phyloP scores from a whole-genome alignment of 2,113 vertebrate genomes.

The Clarias magur region DNA sequence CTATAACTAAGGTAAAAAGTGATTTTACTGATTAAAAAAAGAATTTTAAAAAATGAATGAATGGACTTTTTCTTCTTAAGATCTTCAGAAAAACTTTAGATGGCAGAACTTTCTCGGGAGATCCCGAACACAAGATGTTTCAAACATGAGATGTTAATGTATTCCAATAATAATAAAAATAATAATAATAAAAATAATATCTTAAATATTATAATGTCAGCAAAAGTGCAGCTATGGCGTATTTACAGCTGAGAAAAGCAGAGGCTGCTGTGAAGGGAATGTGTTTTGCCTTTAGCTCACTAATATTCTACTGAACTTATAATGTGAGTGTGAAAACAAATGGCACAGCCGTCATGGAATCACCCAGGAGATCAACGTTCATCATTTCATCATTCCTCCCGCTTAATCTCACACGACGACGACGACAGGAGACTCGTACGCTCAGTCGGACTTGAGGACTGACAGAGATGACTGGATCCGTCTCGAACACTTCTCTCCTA shows the following conservation, averaged over 20 bases:
- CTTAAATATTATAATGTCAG: too few species aligned
- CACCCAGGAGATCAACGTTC: not conserved
- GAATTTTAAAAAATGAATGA: too few species aligned
- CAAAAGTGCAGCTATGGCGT: not conserved
- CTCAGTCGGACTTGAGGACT: slow-evolving; percentile 39
- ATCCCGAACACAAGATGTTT: not conserved
- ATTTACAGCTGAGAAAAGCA: not conserved
- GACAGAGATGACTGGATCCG: slow-evolving; percentile 53
- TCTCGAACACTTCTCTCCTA: slow-evolving; percentile 64
- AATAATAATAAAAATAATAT: too few species aligned
- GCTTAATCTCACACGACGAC: slow-evolving; percentile 5
- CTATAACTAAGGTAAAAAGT: not conserved
- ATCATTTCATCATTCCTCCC: slow-evolving; percentile 7
- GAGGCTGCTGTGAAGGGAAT: not conserved
- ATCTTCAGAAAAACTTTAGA: not conserved
- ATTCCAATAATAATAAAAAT: not conserved
- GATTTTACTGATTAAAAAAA: not conserved
- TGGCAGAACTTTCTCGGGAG: not conserved
- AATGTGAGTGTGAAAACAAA: not conserved
- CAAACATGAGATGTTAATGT: not conserved
- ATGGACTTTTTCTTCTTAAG: not conserved
- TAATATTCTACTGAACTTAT: not conserved
- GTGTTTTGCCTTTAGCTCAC: not conserved
- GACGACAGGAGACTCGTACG: not conserved
- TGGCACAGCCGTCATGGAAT: not conserved